Base-by-base conservation (phyloP, 2,113 vertebrate genomes). In the Parotia lawesii region DNA sequence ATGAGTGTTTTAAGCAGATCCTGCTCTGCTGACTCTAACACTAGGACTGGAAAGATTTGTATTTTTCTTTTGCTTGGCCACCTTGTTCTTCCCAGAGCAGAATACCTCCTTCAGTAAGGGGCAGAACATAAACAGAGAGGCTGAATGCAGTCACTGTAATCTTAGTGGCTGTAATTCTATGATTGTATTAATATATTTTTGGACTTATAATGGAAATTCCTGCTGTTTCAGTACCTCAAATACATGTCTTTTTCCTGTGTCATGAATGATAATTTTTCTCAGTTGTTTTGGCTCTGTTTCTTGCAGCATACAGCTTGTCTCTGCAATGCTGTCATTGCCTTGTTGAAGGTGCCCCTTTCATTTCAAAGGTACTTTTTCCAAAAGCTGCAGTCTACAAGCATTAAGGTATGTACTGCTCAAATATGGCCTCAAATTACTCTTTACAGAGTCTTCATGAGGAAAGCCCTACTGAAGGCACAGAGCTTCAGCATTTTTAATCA, bases 341-440 rank as follows among this genome's bases (percentile, higher is more conserved):
- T 99, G 97, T 97, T 99, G 94, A 99, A 99, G 94, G 99, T 99
- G 13, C 99, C 99, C 2, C 98, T 99, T 85, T 99, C 99, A 11
- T 99, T 99, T 96, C 99, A 99, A 97, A 99, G 99, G 80, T 99
- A 99, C 90, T 99, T 99, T 73, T 99, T 99, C 97, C 99, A 99
- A 90, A 99, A 99, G 96, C 98, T 99, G 44, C 99, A 99, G 74
- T 99, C 99, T 60, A 99, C 99, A 83, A 99, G 99, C 94, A 99
- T 99, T 84, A 99, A 99, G 98, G 99, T 98, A 97, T 96, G 94
- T 50, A 22, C 17, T 53, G 11, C 65, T 82, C 44, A 76, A 76
- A 82, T 38, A 33, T 5, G 48, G 51, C 67, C 60, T 89, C 35
- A 48, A 42, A 65, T 17, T 53, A 51, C 18, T 85, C 12, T 64